Conservation (phyloP, 1,140 invertebrate genomes). For the Campodea augens region DNA sequence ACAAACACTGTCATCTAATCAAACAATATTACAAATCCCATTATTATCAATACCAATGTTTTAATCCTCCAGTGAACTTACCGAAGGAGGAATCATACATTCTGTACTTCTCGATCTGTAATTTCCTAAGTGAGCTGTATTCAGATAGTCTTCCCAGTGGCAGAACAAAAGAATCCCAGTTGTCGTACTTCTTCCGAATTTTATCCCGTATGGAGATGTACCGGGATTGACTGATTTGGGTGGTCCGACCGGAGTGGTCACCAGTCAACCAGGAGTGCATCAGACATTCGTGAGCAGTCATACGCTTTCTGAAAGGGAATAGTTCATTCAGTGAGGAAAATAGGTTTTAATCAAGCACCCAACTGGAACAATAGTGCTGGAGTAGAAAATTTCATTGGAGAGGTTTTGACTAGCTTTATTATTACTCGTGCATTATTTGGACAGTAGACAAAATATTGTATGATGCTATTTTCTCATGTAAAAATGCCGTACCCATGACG, state of each 20-base stretch:
- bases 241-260: constrained; percentile 50
- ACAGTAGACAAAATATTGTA: no score
- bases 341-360: background rate
- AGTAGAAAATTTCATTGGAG: no score
- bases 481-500: no score
- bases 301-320: constrained; percentile 54
- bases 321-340: no score
- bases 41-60: no score
- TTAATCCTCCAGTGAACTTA: no score
- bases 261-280: constrained; percentile 86
- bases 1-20: no score
- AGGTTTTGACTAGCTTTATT: no score
- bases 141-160: constrained; percentile 92
- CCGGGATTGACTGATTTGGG: constrained; percentile 54
- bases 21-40: no score
- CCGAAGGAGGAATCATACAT: constrained; percentile 91
- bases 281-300: constrained; percentile 94
- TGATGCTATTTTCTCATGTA: no score
- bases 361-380: constrained; percentile 1
- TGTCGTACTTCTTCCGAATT: constrained; percentile 62
- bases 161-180: constrained; percentile 80
- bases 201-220: constrained; percentile 74
- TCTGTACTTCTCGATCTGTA: constrained; percentile 87
- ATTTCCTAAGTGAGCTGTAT: constrained; percentile 90
- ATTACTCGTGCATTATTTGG: no score